These are phyloP conservation scores for Gadus macrocephalus DNA, from an alignment of 2,113 vertebrate species.

Conservation along the genomic window DNA sequence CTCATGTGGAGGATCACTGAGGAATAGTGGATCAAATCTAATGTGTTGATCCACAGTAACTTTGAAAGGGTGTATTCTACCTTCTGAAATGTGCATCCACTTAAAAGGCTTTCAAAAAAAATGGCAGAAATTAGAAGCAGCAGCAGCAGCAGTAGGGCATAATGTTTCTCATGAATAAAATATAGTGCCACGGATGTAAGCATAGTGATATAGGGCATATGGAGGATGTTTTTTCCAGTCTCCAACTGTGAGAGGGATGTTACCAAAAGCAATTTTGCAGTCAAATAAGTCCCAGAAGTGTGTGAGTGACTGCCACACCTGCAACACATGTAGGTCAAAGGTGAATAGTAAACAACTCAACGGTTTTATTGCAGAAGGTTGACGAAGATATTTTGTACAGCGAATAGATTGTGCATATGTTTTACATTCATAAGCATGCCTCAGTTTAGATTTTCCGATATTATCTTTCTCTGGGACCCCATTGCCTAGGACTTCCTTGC, in stretches of 20 bases:
- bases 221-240: slow-evolving; percentile 52
- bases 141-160: background rate
- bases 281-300: too few species aligned
- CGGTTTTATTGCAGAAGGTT: too few species aligned
- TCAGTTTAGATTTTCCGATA: background rate
- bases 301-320: too few species aligned
- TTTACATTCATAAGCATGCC: too few species aligned
- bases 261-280: background rate
- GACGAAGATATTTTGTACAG: too few species aligned
- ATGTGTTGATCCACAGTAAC: slow-evolving; percentile 26
- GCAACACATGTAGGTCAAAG: too few species aligned
- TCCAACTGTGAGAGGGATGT: slow-evolving; percentile 33
- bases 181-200: slow-evolving; percentile 34
- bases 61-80: slow-evolving; percentile 20
- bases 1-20: slow-evolving; percentile 30
- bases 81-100: slow-evolving; percentile 8
- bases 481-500: slow-evolving; percentile 27
- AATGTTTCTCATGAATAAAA: slow-evolving; percentile 6
- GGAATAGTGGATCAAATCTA: slow-evolving; percentile 29
- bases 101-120: slow-evolving; percentile 2
- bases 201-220: slow-evolving; percentile 24
- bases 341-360: too few species aligned
- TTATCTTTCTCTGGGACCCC: background rate
- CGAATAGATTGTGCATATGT: too few species aligned
- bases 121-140: background rate